A percentile compares a stretch with the other conserved stretches of the same genome.
These are phyloP conservation scores for Pyrocephalus nanus DNA, from an alignment of 2,797 vertebrate species.

Conservation along the genomic window DNA sequence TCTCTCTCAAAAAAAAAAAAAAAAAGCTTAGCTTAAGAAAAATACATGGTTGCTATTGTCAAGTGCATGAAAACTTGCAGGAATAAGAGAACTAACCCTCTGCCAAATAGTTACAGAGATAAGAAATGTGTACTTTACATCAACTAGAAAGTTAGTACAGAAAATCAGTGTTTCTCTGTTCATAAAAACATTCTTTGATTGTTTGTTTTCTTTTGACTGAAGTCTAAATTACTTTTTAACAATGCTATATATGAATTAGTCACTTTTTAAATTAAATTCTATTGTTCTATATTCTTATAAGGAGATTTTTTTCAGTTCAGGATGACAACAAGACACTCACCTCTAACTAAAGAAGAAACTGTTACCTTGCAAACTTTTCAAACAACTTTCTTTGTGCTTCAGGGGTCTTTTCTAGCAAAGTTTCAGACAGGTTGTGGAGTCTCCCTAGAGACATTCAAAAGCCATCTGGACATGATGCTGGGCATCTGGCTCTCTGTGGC, in stretches of 20 bases:
- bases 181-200: not conserved
- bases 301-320: not conserved
- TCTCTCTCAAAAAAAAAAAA: not conserved
- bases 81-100: not conserved
- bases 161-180: not conserved
- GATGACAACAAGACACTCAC: not conserved
- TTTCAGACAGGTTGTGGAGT: not conserved
- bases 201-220: not conserved
- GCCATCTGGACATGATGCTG: not conserved
- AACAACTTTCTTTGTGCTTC: not conserved
- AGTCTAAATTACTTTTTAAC: not conserved
- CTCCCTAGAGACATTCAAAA: not conserved
- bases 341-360: not conserved
- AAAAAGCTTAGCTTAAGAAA: not conserved
- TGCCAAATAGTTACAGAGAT: not conserved
- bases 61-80: not conserved
- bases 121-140: not conserved
- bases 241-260: not conserved
- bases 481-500: not conserved
- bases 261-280: not conserved
- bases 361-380: not conserved
- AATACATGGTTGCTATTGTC: not conserved
- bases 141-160: not conserved
- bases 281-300: not conserved
- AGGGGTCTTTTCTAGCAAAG: not conserved